Conservation (phyloP, 1,140 invertebrate genomes). For the Acromyrmex echinatior region DNA sequence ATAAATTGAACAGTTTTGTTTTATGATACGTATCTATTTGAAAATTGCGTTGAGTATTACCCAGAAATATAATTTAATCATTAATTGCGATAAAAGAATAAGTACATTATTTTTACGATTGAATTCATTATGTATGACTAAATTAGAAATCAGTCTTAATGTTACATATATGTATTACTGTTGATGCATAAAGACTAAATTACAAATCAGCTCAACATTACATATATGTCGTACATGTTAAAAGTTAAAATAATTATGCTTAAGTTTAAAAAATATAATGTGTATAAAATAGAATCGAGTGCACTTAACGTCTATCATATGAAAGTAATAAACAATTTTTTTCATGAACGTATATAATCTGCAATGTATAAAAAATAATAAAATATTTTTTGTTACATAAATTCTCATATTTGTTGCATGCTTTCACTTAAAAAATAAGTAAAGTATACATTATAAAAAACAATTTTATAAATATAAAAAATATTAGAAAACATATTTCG, state of each 20-base stretch:
- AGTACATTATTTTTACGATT: constrained; percentile 40
- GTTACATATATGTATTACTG: constrained; percentile 10
- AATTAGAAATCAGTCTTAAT: constrained; percentile 35
- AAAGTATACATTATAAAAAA: constrained; percentile 29
- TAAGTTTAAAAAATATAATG: constrained; percentile 12
- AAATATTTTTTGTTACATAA: constrained; percentile 62
- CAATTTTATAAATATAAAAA: not conserved
- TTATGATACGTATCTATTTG: not conserved
- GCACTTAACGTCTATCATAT: constrained; percentile 9
- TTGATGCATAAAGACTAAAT: constrained; percentile 20
- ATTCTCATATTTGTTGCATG: constrained; percentile 1
- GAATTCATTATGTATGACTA: constrained; percentile 3
- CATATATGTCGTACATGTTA: constrained; percentile 22
- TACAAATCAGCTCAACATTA: constrained; percentile 37
- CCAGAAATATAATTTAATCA: not conserved
- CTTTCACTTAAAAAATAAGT: constrained; percentile 8
- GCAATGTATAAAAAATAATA: constrained; percentile 56
- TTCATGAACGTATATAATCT: not conserved
- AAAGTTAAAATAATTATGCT: constrained; percentile 6
- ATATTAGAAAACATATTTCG: not conserved
- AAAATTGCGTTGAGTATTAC: constrained; percentile 6
- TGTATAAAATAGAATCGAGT: constrained; percentile 7
- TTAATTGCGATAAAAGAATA: not conserved
- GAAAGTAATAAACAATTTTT: constrained; percentile 36
- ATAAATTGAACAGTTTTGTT: not conserved